These are phyloP conservation scores for Balaeniceps rex DNA, from an alignment of 2,113 vertebrate genomes.

Conservation along the genomic window DNA sequence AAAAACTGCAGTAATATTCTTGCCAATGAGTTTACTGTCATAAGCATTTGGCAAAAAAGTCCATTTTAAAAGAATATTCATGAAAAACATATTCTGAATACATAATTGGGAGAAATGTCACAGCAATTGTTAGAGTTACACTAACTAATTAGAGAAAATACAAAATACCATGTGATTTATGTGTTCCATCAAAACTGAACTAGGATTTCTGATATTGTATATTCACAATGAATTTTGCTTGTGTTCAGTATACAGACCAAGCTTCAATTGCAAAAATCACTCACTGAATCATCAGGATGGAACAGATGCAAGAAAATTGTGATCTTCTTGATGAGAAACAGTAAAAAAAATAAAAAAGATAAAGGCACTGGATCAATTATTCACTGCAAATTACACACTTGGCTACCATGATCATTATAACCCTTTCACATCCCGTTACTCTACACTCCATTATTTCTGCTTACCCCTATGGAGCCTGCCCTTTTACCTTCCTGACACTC, in stretches of 20 bases:
- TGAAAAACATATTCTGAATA: constrained; percentile 42
- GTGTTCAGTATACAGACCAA: constrained; percentile 7
- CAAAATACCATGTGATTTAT: constrained; percentile 42
- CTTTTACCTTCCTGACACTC: constrained; percentile 46
- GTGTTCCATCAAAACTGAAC: constrained; percentile 15
- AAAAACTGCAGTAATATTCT: background rate
- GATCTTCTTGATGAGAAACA: constrained; percentile 21
- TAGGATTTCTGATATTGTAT: constrained; percentile 12
- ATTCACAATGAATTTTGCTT: constrained; percentile 23
- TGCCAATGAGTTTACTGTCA: constrained; percentile 4
- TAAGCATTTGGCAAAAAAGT: constrained; percentile 21
- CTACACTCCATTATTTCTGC: constrained; percentile 12
- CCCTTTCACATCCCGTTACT: background rate
- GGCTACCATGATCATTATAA: constrained; percentile 6
- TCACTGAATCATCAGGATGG: constrained; percentile 28
- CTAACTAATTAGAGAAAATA: constrained; percentile 52
- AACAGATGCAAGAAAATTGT: constrained; percentile 50
- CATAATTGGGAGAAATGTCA: constrained; percentile 41
- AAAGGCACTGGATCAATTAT: constrained; percentile 26
- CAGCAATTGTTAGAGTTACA: constrained; percentile 24
- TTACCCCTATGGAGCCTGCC: background rate
- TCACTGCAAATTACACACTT: constrained; percentile 28
- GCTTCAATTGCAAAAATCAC: constrained; percentile 26
- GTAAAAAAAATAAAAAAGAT: background rate
- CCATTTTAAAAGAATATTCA: constrained; percentile 28